Conservation (phyloP, 2,888 invertebrate species). For the Drosophila vallismaia region DNA sequence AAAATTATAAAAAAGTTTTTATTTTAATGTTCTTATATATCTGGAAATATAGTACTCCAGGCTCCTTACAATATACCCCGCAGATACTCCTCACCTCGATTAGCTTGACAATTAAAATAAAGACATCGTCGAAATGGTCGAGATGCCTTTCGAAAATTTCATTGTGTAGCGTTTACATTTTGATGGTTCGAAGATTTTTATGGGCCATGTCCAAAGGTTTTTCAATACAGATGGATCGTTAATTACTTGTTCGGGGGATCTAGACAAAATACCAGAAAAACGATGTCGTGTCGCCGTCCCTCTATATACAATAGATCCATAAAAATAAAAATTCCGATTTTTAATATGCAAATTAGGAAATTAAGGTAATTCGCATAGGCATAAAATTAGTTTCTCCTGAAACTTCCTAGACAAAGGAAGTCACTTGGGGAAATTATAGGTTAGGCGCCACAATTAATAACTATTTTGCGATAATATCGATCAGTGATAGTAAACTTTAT, state of each 20-base stretch:
- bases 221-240: constrained; percentile 55
- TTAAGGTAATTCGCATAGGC: constrained; percentile 36
- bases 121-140: constrained; percentile 28
- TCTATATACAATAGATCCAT: constrained; percentile 39
- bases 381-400: constrained; percentile 15
- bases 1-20: background rate
- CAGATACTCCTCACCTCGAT: background rate
- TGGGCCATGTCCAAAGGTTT: constrained; percentile 54
- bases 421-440: constrained; percentile 47
- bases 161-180: constrained; percentile 57
- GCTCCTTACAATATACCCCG: background rate
- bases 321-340: constrained; percentile 64
- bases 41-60: too few species aligned
- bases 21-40: background rate
- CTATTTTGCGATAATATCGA: constrained; percentile 76
- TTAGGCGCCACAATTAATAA: constrained; percentile 64
- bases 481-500: constrained; percentile 71
- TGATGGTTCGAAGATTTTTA: constrained; percentile 54
- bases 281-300: constrained; percentile 40
- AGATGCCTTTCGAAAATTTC: constrained; percentile 27
- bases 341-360: constrained; percentile 65
- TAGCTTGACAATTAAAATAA: constrained; percentile 15
- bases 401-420: constrained; percentile 43
- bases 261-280: constrained; percentile 69
- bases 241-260: constrained; percentile 31